These are phyloP conservation scores for Pantherophis guttatus DNA, from an alignment of 2,113 vertebrate species.

Conservation along the genomic window DNA sequence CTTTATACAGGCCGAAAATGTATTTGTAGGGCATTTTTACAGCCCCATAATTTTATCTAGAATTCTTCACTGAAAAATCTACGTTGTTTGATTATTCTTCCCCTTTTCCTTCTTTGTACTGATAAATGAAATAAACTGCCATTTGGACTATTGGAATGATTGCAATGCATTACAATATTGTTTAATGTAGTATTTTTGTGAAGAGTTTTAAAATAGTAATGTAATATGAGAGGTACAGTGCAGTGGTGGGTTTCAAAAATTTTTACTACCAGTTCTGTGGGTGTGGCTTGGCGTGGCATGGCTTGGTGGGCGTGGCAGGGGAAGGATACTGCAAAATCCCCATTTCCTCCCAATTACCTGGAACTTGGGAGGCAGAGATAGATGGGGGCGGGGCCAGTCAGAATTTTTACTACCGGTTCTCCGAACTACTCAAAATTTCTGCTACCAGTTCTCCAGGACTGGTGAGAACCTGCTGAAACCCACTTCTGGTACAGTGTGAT, in stretches of 20 bases:
- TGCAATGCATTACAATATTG: background rate
- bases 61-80: background rate
- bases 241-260: too few relatives aligned
- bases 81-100: background rate
- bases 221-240: background rate
- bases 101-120: background rate
- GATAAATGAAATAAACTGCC: conserved; percentile 3
- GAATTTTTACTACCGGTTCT: too few relatives aligned
- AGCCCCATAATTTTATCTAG: background rate
- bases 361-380: too few relatives aligned
- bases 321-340: too few relatives aligned
- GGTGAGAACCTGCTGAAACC: too few relatives aligned
- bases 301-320: too few relatives aligned
- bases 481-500: background rate
- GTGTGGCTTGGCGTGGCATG: too few relatives aligned
- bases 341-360: too few relatives aligned
- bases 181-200: background rate
- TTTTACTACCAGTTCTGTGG: too few relatives aligned
- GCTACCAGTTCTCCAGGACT: too few relatives aligned
- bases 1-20: background rate
- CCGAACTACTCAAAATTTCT: too few relatives aligned
- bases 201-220: background rate
- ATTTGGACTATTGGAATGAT: background rate
- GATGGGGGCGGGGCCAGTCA: too few relatives aligned
- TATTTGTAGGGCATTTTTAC: background rate